Evolutionary conservation across 1,140 invertebrate species (phyloP).

Genomic region (Drosophila melanogaster): DNA sequence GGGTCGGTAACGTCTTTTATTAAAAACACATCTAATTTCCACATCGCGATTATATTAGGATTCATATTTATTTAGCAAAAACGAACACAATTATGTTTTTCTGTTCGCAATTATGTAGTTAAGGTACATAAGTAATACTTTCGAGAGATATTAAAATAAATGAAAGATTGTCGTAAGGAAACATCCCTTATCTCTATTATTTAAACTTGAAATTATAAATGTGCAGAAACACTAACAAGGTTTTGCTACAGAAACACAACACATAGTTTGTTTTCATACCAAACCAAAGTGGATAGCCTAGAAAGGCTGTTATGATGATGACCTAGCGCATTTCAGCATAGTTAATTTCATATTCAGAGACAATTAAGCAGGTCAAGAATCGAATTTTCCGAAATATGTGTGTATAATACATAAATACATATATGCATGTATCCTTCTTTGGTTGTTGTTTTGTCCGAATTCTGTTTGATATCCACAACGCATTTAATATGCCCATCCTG

Average conservation of each 20-base stretch:
- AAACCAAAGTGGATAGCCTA: background rate
- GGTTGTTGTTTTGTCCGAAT: too few species aligned
- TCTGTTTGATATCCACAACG: conserved; percentile 12
- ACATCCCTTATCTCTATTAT: background rate
- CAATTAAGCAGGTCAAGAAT: conserved; percentile 8
- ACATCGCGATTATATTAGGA: too few species aligned
- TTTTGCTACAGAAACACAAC: background rate
- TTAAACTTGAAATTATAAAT: background rate
- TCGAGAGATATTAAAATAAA: background rate
- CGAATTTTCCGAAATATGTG: too few species aligned
- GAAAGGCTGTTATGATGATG: background rate
- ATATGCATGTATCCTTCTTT: too few species aligned
- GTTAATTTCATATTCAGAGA: background rate
- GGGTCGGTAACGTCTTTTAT: background rate
- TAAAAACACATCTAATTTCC: too few species aligned
- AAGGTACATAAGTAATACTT: background rate
- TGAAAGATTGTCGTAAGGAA: too few species aligned
- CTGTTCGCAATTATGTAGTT: too few species aligned
- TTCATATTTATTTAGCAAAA: background rate
- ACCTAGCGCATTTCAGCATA: background rate
- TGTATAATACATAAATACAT: too few species aligned
- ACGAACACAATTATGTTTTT: background rate
- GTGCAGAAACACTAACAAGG: background rate
- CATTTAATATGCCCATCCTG: conserved; percentile 39
- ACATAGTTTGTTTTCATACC: too few species aligned